Conservation (phyloP, 2,113 vertebrate species). For the Gobio gobio region DNA sequence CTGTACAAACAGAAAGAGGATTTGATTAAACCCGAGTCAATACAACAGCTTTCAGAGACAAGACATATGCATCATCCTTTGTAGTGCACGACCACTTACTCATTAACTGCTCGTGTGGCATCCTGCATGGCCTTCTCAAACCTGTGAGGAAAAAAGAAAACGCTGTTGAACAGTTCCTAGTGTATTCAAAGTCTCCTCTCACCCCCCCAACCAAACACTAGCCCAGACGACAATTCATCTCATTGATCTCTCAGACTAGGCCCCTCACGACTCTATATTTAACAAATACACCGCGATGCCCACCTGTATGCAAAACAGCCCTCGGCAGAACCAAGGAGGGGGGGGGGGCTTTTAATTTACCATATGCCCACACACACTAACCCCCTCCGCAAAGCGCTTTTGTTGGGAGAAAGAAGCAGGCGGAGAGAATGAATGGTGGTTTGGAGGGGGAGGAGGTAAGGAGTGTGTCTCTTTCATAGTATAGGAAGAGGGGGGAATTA, state of each 20-base stretch:
- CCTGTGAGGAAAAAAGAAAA: constrained; percentile 65
- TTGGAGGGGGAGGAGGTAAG: constrained; percentile 43
- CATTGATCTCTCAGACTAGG: neutral
- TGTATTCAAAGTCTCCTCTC: neutral
- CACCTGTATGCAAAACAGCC: constrained; percentile 91
- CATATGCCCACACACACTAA: constrained; percentile 74
- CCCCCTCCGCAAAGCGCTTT: constrained; percentile 65
- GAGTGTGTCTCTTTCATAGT: constrained; percentile 70
- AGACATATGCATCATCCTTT: neutral
- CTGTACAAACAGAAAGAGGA: constrained; percentile 60
- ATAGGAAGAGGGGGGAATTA: constrained; percentile 51
- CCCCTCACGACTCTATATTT: constrained; percentile 16
- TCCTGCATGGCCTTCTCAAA: constrained; percentile 81
- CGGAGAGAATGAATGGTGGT: constrained; percentile 35
- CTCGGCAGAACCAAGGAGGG: constrained; percentile 13
- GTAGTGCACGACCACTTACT: constrained; percentile 72
- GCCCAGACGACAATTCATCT: constrained; percentile 2
- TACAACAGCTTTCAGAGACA: neutral
- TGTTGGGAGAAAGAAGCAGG: constrained; percentile 59
- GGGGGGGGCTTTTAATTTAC: constrained; percentile 61
- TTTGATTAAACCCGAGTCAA: neutral
- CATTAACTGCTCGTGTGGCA: constrained; percentile 67
- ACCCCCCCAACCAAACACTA: neutral
- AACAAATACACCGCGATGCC: constrained; percentile 60
- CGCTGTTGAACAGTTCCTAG: neutral